These are phyloP conservation scores for Rhombomys opimus DNA, from an alignment of 2,113 vertebrate species.

Conservation along the genomic window DNA sequence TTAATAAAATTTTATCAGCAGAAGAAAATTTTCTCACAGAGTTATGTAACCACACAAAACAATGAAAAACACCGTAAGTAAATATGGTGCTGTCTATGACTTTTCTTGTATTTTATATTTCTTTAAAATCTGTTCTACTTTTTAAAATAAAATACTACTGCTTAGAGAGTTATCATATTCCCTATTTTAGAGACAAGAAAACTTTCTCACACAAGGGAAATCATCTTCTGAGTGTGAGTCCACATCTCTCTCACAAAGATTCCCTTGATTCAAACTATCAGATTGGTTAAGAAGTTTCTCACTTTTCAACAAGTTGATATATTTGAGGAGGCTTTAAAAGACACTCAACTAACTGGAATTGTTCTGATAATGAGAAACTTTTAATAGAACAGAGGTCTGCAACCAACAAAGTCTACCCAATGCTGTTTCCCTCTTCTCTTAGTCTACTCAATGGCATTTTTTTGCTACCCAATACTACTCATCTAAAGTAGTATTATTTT, in stretches of 20 bases:
- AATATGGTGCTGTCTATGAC: not conserved
- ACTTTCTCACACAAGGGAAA: not conserved
- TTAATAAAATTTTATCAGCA: not conserved
- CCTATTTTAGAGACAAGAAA: constrained; percentile 43
- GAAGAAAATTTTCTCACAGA: not conserved
- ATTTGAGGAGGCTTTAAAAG: not conserved
- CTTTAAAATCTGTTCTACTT: not conserved
- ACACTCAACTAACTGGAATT: not conserved
- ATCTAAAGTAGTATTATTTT: constrained; percentile 1
- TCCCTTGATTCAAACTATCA: not conserved
- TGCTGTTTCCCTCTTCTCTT: not conserved
- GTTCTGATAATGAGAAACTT: not conserved
- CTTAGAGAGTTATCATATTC: not conserved
- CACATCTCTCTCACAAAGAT: not conserved
- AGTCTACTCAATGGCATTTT: not conserved
- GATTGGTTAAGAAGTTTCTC: not conserved
- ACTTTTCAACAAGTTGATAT: not conserved
- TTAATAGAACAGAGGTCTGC: not conserved
- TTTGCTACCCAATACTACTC: not conserved
- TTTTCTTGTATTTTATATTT: constrained; percentile 48
- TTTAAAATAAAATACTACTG: not conserved
- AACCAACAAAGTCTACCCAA: not conserved
- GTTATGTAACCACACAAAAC: not conserved
- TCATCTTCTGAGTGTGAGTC: not conserved
- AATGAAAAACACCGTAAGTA: not conserved